Base-by-base conservation (phyloP, 2,888 invertebrate species). In the Melipona beecheii region DNA sequence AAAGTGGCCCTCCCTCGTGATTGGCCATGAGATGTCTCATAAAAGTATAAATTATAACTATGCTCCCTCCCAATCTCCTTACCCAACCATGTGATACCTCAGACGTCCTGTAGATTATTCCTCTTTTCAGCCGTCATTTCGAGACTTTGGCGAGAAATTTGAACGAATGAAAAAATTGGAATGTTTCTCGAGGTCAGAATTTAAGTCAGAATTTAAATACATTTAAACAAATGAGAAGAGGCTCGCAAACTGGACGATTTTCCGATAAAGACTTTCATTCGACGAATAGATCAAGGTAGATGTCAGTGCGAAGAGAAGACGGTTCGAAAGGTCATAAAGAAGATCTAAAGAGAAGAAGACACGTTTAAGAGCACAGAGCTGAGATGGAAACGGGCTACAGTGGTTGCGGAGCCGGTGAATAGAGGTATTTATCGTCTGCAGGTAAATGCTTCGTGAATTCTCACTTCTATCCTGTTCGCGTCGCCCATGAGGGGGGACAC, bases 11-110 rank as follows among this genome's bases (percentile, higher is more conserved):
- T 78, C 84, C 78, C 84, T 83, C 81, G 73, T 77, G 87, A 92
- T 91, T 90, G 89, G 78, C 91, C 89, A 84, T 91, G 90, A 90
- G 89, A 88, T 92, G 92, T 89, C 91, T 91, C 93, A 84, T 93
- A 93, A 93, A 93, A 92, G 85, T 90, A 91, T 93, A 92, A 93
- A 93, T 92, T 93, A 93, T 89, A 90, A 86, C 86, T 87, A 76
- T 81, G 75, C 85, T 84, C 78, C 83, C 84, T 84, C 79, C 82
- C 77, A 88, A 91, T 88, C 85, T 89, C 84, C 72, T 87, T 84
- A 84, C 62, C 75, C 83, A 49, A 83, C 36, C 36, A 43, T 86
- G 84, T 74, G 83, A 85, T 75, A 75, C 84, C 84, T 62, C 69
- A 56, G 66, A 58, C 69, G 24, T 9, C 52, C 4, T 36, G 21